Conservation (phyloP, 2,888 invertebrate genomes). For the Schizotus pectinicornis region DNA sequence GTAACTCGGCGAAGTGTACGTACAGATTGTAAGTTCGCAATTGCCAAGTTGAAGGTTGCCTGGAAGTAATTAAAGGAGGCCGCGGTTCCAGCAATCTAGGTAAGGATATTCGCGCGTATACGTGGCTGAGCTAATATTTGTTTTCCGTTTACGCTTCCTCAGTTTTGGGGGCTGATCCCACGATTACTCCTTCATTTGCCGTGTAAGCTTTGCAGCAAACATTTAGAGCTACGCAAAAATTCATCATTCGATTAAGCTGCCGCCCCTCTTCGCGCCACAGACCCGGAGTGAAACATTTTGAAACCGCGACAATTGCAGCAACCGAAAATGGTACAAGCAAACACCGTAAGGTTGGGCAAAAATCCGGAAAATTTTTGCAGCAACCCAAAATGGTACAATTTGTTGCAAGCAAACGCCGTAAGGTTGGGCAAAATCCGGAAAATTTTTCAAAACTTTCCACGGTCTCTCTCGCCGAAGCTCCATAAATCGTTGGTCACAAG, state of each 20-base stretch:
- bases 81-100: constrained; percentile 5
- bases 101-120: constrained; percentile 33
- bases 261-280: not conserved
- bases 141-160: constrained; percentile 37
- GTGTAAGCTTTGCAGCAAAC: constrained; percentile 13
- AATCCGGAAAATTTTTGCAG: too few relatives aligned
- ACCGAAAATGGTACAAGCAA: too few relatives aligned
- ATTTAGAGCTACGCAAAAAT: not conserved
- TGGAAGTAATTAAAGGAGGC: constrained; percentile 24
- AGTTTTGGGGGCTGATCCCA: constrained; percentile 20
- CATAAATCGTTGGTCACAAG: too few relatives aligned
- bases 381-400: too few relatives aligned
- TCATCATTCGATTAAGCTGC: not conserved
- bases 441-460: too few relatives aligned
- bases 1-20: constrained; percentile 10
- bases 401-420: too few relatives aligned
- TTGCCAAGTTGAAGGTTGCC: constrained; percentile 11
- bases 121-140: constrained; percentile 41
- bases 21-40: constrained; percentile 7
- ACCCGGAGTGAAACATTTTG: too few relatives aligned
- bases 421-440: too few relatives aligned
- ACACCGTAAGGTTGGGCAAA: too few relatives aligned
- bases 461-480: too few relatives aligned
- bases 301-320: too few relatives aligned
- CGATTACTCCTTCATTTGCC: constrained; percentile 18